phyloP scores from a whole-genome alignment of 92 coral and sea anemone species.

The Pocillopora grandis region DNA sequence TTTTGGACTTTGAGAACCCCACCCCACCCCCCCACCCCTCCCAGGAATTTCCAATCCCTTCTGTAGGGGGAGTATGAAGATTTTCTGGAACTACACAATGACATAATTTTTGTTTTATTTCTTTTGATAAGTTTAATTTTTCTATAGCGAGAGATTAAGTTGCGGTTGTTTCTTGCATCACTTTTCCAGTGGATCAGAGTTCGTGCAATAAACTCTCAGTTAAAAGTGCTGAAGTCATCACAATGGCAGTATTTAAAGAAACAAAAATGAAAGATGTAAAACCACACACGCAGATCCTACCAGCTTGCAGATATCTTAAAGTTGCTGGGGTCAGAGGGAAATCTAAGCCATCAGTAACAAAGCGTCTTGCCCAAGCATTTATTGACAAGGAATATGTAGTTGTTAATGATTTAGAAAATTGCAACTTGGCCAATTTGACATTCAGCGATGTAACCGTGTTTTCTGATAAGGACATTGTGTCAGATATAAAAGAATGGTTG shows the following conservation, averaged over 20 bases:
- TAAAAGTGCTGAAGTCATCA: constrained; percentile 42
- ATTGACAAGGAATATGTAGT: constrained; percentile 21
- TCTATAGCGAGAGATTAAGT: constrained; percentile 2
- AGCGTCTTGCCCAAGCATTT: constrained; percentile 28
- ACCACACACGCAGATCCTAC: constrained; percentile 29
- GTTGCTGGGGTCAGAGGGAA: constrained; percentile 38
- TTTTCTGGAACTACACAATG: neutral
- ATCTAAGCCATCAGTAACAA: constrained; percentile 34
- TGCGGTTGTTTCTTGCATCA: neutral
- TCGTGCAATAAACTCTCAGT: constrained; percentile 17
- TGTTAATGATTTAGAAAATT: constrained; percentile 8
- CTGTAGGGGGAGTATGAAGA: neutral
- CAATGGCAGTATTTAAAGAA: constrained; percentile 26
- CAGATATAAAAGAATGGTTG: constrained; percentile 22
- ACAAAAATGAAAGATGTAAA: constrained; percentile 28
- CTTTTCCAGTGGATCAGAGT: constrained; percentile 23
- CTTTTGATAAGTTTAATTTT: neutral
- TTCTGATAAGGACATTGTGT: constrained; percentile 21
- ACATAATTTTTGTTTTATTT: neutral
- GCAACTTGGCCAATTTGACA: constrained; percentile 27
- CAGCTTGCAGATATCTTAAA: constrained; percentile 32
- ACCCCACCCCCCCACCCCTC: too few relatives aligned
- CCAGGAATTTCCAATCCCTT: neutral
- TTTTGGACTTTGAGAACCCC: too few relatives aligned
- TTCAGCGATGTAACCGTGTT: constrained; percentile 2